These are phyloP conservation scores for Xyrichtys novacula DNA, from an alignment of 2,797 vertebrate genomes.

Conservation along the genomic window DNA sequence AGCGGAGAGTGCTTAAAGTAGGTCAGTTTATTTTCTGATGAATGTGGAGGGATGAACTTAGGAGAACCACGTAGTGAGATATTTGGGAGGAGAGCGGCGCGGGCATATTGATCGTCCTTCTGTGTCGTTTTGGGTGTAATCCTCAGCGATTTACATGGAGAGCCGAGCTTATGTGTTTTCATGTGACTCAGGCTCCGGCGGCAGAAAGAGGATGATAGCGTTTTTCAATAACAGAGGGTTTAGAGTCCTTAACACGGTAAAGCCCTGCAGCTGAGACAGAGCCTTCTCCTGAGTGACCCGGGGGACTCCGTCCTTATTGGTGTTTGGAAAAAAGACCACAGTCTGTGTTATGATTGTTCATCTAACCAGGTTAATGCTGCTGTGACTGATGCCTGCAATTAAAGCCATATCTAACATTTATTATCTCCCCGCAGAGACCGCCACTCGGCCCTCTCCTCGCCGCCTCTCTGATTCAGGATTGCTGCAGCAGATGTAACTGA, in stretches of 20 bases:
- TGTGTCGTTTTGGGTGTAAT: slow-evolving; percentile 54
- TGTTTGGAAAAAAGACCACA: slow-evolving; percentile 29
- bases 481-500: slow-evolving; percentile 54
- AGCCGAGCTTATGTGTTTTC: slow-evolving; percentile 35
- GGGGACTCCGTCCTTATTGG: slow-evolving; percentile 53
- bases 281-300: slow-evolving; percentile 37
- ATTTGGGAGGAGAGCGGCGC: slow-evolving; percentile 32
- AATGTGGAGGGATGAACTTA: slow-evolving; percentile 43
- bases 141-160: slow-evolving; percentile 46
- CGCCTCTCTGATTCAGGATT: slow-evolving; percentile 23
- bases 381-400: slow-evolving; percentile 71
- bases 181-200: slow-evolving; percentile 43
- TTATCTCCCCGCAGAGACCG: slow-evolving; percentile 44
- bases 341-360: slow-evolving; percentile 44
- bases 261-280: slow-evolving; percentile 47
- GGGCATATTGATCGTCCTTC: slow-evolving; percentile 55
- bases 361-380: slow-evolving; percentile 61
- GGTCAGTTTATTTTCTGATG: slow-evolving; percentile 60
- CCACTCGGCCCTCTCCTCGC: slow-evolving; percentile 21
- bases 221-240: slow-evolving; percentile 65
- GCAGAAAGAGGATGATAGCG: slow-evolving; percentile 23
- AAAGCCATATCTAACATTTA: slow-evolving; percentile 60
- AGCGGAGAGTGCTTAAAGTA: slow-evolving; percentile 71
- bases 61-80: slow-evolving; percentile 34
- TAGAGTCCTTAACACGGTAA: slow-evolving; percentile 54